Percentiles rank a stretch among this genome's conserved stretches.
phyloP scores from a whole-genome alignment of 2,797 vertebrate genomes.

The Alectoris magna region DNA sequence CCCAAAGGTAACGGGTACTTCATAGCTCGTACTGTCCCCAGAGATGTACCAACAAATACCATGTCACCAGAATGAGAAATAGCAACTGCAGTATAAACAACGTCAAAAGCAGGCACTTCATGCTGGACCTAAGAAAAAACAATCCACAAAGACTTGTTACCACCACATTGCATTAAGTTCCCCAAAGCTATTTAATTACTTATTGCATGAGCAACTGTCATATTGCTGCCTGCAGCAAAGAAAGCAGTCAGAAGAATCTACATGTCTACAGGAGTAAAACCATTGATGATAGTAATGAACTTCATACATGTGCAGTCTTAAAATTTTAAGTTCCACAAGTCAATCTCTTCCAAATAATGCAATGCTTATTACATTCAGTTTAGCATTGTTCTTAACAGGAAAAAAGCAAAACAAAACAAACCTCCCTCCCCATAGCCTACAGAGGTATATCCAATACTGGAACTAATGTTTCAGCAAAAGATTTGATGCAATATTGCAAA shows the following conservation, averaged over 20 bases:
- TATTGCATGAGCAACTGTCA: not conserved
- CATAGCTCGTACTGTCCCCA: constrained; percentile 87
- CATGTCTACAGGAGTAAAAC: not conserved
- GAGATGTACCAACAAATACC: constrained; percentile 89
- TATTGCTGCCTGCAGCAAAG: not conserved
- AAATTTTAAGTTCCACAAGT: not conserved
- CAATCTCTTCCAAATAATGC: not conserved
- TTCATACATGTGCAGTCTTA: not conserved
- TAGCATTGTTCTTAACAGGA: not conserved
- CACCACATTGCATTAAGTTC: not conserved
- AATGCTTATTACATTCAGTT: not conserved
- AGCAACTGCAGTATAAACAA: constrained; percentile 83
- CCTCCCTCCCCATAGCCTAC: fast-evolving
- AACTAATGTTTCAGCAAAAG: not conserved
- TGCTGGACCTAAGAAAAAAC: constrained; percentile 83
- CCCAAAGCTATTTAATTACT: not conserved
- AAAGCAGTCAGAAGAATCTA: not conserved
- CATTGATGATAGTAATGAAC: not conserved
- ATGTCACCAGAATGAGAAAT: constrained; percentile 87
- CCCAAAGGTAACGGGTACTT: constrained; percentile 88
- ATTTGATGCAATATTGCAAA: not conserved
- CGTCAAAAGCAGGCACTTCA: constrained; percentile 84
- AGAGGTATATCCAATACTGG: not conserved
- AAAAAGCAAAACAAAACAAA: not conserved
- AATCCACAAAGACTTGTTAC: not conserved